Conservation (phyloP, 1,140 invertebrate genomes). For the Aricia agestis region DNA sequence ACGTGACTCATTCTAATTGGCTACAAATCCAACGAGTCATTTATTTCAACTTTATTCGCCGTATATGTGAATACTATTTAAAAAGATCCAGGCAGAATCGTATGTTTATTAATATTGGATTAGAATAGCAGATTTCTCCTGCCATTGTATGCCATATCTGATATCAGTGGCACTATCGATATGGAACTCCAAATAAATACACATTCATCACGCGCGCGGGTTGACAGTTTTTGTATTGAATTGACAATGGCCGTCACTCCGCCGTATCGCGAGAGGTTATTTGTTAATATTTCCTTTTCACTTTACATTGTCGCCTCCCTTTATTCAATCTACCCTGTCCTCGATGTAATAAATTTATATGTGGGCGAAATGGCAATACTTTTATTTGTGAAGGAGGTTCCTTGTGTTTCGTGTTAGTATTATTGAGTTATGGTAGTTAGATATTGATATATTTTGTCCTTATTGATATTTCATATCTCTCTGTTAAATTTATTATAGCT, state of each 20-base stretch:
- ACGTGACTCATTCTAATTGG: too few relatives aligned
- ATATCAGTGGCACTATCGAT: neutral
- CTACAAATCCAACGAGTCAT: too few relatives aligned
- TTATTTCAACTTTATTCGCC: too few relatives aligned
- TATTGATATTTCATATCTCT: too few relatives aligned
- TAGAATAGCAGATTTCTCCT: too few relatives aligned
- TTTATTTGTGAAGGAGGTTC: neutral
- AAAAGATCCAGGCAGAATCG: too few relatives aligned
- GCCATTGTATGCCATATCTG: neutral
- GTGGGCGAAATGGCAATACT: neutral
- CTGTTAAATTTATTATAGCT: too few relatives aligned
- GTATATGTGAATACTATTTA: too few relatives aligned
- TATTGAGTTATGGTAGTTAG: neutral
- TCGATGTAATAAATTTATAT: neutral
- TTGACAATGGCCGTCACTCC: neutral
- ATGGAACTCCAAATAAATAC: neutral
- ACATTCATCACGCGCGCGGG: neutral
- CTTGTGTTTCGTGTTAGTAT: neutral
- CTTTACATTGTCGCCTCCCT: neutral
- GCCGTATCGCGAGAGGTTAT: neutral
- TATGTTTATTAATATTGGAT: too few relatives aligned
- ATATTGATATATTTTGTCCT: neutral
- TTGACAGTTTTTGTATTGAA: neutral
- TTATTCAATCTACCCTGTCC: neutral
- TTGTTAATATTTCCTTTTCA: neutral